A percentile compares a stretch with the other conserved stretches of the same genome.
These are phyloP conservation scores for Lepus oiostolus DNA, from an alignment of 2,797 vertebrate species.

Conservation along the genomic window DNA sequence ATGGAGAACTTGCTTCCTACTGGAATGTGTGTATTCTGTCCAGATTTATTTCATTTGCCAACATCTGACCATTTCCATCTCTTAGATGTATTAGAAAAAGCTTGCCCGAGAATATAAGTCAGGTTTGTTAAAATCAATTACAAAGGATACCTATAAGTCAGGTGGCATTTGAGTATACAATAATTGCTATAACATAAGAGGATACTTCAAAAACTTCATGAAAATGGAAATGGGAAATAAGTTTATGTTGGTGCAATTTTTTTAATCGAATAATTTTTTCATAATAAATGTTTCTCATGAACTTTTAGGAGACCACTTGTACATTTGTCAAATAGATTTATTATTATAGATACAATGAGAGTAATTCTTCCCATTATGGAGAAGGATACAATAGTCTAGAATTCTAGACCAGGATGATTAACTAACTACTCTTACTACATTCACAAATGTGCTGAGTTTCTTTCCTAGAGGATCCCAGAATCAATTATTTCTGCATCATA, in stretches of 20 bases:
- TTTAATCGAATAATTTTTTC: too few species aligned
- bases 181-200: slow-evolving; percentile 23
- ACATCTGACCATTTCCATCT: slow-evolving; percentile 7
- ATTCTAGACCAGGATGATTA: slow-evolving; percentile 8
- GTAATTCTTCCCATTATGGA: not conserved
- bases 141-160: not conserved
- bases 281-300: too few species aligned
- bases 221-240: too few species aligned
- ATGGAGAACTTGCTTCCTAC: slow-evolving; percentile 32
- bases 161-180: not conserved
- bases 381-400: not conserved
- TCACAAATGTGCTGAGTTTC: not conserved
- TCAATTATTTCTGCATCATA: not conserved
- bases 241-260: too few species aligned
- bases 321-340: not conserved
- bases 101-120: slow-evolving; percentile 12
- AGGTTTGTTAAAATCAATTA: slow-evolving; percentile 27
- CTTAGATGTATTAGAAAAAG: not conserved
- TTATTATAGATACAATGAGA: not conserved
- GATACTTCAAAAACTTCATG: too few species aligned
- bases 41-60: slow-evolving; percentile 33
- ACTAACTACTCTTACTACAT: not conserved
- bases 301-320: not conserved
- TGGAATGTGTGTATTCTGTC: slow-evolving; percentile 28
- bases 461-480: not conserved